Evolutionary conservation across 1,140 invertebrate genomes (phyloP).

Genomic region (Apis florea): DNA sequence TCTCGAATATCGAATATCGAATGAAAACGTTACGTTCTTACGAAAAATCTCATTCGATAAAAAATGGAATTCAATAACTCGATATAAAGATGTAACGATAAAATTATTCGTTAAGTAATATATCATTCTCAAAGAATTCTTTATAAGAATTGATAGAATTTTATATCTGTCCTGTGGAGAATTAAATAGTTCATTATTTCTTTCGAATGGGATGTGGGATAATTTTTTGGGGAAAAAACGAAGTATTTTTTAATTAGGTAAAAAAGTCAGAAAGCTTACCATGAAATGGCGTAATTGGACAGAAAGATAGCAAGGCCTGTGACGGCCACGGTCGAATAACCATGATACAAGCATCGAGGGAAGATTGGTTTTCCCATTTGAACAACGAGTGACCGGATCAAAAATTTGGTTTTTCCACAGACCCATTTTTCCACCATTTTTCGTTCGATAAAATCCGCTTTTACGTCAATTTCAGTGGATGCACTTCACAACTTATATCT

Average conservation of each 20-base stretch:
- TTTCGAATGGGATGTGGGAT: too few species aligned
- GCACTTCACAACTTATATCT: slow-evolving; percentile 13
- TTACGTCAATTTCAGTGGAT: slow-evolving; percentile 31
- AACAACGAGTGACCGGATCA: slow-evolving; percentile 9
- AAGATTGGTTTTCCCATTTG: slow-evolving; percentile 37
- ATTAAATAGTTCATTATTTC: too few species aligned
- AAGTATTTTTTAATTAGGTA: neutral
- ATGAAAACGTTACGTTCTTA: too few species aligned
- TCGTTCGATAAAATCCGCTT: slow-evolving; percentile 38
- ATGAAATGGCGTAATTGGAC: neutral
- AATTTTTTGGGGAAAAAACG: neutral
- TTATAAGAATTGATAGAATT: too few species aligned
- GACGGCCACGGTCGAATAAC: neutral
- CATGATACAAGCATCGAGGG: slow-evolving; percentile 4
- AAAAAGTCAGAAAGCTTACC: neutral
- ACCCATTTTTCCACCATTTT: slow-evolving; percentile 34
- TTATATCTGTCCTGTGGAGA: too few species aligned
- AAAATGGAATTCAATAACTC: too few species aligned
- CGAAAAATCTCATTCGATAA: too few species aligned
- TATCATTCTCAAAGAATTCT: too few species aligned
- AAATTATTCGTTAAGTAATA: too few species aligned
- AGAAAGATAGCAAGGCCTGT: neutral
- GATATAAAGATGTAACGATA: too few species aligned
- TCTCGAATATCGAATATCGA: too few species aligned
- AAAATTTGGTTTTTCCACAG: slow-evolving; percentile 22